These are phyloP conservation scores for Callopanchax toddi DNA, from an alignment of 2,113 vertebrate species.

Conservation along the genomic window DNA sequence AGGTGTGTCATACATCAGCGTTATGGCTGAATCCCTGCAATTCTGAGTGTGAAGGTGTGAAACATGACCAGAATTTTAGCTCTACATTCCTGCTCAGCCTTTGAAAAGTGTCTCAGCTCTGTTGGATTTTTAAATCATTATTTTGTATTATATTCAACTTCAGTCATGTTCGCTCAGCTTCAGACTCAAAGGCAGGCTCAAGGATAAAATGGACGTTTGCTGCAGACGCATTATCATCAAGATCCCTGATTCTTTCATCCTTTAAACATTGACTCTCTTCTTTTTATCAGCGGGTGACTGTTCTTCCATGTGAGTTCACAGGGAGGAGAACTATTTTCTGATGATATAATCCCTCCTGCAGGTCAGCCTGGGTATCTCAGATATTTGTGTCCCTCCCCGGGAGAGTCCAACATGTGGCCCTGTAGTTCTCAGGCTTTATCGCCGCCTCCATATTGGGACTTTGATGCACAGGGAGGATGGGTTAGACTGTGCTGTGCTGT, in stretches of 20 bases:
- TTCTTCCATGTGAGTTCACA: conserved; percentile 50
- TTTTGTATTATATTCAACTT: conserved; percentile 26
- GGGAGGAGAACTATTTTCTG: conserved; percentile 64
- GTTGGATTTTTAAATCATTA: conserved; percentile 22
- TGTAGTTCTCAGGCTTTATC: conserved; percentile 61
- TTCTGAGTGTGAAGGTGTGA: conserved; percentile 23
- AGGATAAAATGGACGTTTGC: conserved; percentile 40
- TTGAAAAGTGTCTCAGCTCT: conserved; percentile 29
- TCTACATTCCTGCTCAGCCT: conserved; percentile 12
- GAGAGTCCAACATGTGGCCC: conserved; percentile 45
- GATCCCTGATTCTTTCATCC: conserved; percentile 39
- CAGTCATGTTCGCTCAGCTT: conserved; percentile 33
- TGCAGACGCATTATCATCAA: conserved; percentile 43
- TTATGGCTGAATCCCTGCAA: background rate
- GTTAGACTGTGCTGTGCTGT: conserved; percentile 6
- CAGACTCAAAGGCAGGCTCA: conserved; percentile 46
- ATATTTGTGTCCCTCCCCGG: conserved; percentile 50
- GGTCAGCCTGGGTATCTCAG: conserved; percentile 43
- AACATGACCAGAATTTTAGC: conserved; percentile 15
- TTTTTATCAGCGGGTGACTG: conserved; percentile 40
- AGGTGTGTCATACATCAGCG: conserved; percentile 26
- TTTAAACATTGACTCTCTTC: conserved; percentile 39
- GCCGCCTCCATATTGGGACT: conserved; percentile 64
- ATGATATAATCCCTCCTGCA: conserved; percentile 62
- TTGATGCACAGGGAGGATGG: conserved; percentile 3